Percentiles rank a stretch among this genome's conserved stretches.
These are phyloP conservation scores for Cossypha dichroa DNA, from an alignment of 2,797 vertebrate genomes.

Conservation along the genomic window DNA sequence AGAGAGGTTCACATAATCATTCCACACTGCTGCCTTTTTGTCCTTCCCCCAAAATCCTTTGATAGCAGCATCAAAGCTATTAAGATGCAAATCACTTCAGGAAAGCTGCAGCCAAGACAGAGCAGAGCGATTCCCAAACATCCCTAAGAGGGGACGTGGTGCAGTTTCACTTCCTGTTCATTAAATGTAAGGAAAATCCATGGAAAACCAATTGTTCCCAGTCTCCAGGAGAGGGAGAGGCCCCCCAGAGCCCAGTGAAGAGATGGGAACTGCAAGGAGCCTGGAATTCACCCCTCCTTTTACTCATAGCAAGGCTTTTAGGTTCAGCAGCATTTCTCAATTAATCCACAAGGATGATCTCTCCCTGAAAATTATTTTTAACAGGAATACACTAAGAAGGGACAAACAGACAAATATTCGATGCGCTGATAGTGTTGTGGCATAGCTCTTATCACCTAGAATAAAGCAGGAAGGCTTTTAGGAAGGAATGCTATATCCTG, in stretches of 20 bases:
- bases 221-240: neutral
- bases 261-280: fast-evolving
- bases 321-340: neutral
- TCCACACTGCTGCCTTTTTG: neutral
- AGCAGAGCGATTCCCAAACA: neutral
- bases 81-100: neutral
- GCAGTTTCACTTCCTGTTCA: neutral
- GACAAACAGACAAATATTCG: neutral
- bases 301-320: neutral
- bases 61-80: neutral
- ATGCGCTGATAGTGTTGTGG: neutral
- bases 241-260: neutral
- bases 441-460: neutral
- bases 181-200: neutral
- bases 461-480: neutral
- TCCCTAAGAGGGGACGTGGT: fast-evolving
- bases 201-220: fast-evolving
- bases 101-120: neutral
- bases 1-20: neutral
- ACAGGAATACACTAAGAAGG: neutral
- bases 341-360: neutral
- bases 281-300: fast-evolving
- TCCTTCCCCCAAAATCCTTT: neutral
- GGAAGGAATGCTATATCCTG: neutral
- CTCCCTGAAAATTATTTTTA: neutral